phyloP scores from a whole-genome alignment of 2,113 vertebrate species.

The Echinops telfairi region DNA sequence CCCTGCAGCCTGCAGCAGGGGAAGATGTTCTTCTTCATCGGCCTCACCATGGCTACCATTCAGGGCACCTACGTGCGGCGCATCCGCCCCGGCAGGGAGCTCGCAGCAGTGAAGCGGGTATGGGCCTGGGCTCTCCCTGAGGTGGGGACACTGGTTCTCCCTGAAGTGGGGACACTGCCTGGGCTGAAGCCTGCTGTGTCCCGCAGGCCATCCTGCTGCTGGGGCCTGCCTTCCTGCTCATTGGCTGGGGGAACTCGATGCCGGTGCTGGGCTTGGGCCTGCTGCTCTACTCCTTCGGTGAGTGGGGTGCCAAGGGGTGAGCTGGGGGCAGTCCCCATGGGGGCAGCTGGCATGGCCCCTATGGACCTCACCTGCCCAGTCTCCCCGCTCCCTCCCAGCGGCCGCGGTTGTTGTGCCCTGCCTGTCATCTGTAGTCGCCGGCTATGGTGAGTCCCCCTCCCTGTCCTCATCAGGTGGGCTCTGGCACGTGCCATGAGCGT shows the following conservation, averaged over 20 bases:
- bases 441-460: conserved; percentile 90
- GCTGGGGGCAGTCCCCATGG: background rate
- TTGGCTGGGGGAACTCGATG: conserved; percentile 92
- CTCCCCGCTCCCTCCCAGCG: conserved; percentile 74
- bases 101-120: conserved; percentile 92
- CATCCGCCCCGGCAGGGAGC: conserved; percentile 93
- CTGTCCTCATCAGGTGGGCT: background rate
- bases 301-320: conserved; percentile 73
- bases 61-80: conserved; percentile 96
- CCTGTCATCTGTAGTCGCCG: conserved; percentile 94
- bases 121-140: background rate
- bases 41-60: conserved; percentile 95
- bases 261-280: conserved; percentile 91
- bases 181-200: background rate
- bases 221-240: conserved; percentile 94
- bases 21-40: conserved; percentile 99
- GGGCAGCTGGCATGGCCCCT: background rate
- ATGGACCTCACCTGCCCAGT: accelerated
- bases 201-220: conserved; percentile 92
- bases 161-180: background rate
- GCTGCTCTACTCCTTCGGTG: conserved; percentile 95
- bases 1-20: conserved; percentile 95
- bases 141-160: background rate
- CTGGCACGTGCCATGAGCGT: accelerated
- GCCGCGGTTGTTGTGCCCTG: conserved; percentile 96